phyloP scores from a whole-genome alignment of 2,888 invertebrate genomes.

The Timema podura region DNA sequence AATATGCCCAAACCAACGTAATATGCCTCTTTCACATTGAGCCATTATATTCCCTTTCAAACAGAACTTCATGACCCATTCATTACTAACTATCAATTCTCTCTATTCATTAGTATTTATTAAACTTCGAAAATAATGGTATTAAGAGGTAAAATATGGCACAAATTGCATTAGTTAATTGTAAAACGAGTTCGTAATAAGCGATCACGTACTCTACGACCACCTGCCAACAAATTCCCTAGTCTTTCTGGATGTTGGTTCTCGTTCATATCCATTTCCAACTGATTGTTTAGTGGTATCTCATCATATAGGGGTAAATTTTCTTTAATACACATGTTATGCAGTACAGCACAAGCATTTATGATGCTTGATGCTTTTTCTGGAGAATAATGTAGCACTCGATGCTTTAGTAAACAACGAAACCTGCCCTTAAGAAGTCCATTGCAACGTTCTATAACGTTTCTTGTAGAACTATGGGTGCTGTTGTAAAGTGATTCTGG shows the following conservation, averaged over 20 bases:
- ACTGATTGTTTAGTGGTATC: neutral
- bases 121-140: no score
- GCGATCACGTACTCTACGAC: neutral
- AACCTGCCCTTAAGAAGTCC: constrained; percentile 28
- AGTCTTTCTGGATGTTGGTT: neutral
- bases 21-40: no score
- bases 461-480: neutral
- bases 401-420: constrained; percentile 28
- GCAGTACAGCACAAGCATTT: constrained; percentile 30
- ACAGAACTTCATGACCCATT: no score
- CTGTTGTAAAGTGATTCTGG: constrained; percentile 2
- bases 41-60: no score
- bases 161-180: neutral
- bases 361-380: constrained; percentile 27
- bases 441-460: constrained; percentile 18
- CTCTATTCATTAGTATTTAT: no score
- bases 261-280: neutral
- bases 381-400: constrained; percentile 28
- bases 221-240: neutral
- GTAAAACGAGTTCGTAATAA: neutral
- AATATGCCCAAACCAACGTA: no score
- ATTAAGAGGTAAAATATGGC: no score
- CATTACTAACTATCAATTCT: no score
- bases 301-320: constrained; percentile 1
- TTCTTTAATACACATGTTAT: constrained; percentile 23